Percentiles rank a stretch among this genome's conserved stretches.
These are phyloP conservation scores for Cryptus armator DNA, from an alignment of 2,888 invertebrate genomes.

Conservation along the genomic window DNA sequence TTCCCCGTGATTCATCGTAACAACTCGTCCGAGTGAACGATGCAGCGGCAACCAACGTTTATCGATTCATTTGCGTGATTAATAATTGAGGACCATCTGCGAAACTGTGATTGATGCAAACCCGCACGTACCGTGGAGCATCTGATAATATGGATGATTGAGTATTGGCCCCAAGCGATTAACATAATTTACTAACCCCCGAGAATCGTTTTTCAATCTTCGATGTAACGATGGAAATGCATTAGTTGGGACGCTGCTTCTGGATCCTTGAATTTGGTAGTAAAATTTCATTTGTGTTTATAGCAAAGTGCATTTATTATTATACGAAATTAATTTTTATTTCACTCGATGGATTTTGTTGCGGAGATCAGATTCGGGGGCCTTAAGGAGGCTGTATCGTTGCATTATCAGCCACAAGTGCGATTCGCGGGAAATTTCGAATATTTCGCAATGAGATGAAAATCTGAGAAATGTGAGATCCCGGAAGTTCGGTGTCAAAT, in stretches of 20 bases:
- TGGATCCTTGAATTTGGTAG: neutral
- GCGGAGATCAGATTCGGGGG: too few species aligned
- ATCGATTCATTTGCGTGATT: constrained; percentile 31
- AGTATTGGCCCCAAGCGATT: constrained; percentile 13
- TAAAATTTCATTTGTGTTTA: too few species aligned
- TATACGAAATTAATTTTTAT: too few species aligned
- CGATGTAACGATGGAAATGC: neutral
- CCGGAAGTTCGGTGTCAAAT: too few species aligned
- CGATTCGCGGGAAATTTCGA: too few species aligned
- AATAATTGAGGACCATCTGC: constrained; percentile 32
- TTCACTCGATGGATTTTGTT: too few species aligned
- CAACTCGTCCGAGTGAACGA: constrained; percentile 16
- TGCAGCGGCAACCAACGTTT: constrained; percentile 4
- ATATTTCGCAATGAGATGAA: too few species aligned
- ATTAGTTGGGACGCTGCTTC: neutral
- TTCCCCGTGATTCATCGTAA: constrained; percentile 23
- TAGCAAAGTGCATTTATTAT: too few species aligned
- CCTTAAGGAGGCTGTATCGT: too few species aligned
- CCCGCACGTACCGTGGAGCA: neutral
- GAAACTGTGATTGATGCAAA: constrained; percentile 14
- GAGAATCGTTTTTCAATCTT: neutral
- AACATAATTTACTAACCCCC: constrained; percentile 2
- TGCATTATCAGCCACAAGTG: too few species aligned
- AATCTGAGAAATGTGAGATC: too few species aligned
- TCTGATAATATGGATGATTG: constrained; percentile 21